Evolutionary conservation across 1,140 invertebrate genomes (phyloP), one percentile per base, ranked within the genome.

Genomic region (Phymorhynchus buccinoides): DNA sequence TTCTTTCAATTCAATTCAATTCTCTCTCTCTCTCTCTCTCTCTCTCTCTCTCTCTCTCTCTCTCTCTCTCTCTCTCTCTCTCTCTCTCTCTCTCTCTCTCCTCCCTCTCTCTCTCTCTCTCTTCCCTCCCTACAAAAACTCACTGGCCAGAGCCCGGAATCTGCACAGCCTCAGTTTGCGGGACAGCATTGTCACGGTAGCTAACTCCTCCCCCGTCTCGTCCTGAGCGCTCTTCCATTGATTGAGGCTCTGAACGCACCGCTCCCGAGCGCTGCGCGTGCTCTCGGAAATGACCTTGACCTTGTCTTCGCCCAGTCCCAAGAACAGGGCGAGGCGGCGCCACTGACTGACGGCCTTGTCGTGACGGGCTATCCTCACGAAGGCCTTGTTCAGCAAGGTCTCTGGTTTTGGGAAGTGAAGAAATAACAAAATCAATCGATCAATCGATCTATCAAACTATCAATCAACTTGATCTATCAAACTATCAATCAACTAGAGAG

Each of bases 291-390:
- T 88, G 27, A 83, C 85, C n/a, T 27, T 81, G n/a, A 90, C n/a
- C n/a, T 89, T 83, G 12, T 75, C 75, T 3, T 89, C 87, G 27
- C 85, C 42, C 9, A 90, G 80, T 42, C 88, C 88, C 14, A 90
- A 81, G 37, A 73, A 84, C 68, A 66, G 81, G 16, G 88, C 88
- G 22, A 90, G 83, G 0, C 71, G 62, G 41, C 84, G 86, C 88
- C 88, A 90, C 30, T 88, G 80, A 30, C 44, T 83, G 0, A 87
- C 84, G 4, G 87, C 88, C 22, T 86, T 68, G 6, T 84, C 86
- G 56, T 90, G 85, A 39, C 88, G 86, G 7, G 88, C 87, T 18
- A 90, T 86, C 81, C 87, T 87, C 7, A 90, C 83, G 68, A 90
- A 90, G 16, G 88, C 89, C 62, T 85, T 80, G 56, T 83, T 78